Evolutionary conservation across 2,113 vertebrate species (phyloP).

Genomic region (Salvelinus namaycush): DNA sequence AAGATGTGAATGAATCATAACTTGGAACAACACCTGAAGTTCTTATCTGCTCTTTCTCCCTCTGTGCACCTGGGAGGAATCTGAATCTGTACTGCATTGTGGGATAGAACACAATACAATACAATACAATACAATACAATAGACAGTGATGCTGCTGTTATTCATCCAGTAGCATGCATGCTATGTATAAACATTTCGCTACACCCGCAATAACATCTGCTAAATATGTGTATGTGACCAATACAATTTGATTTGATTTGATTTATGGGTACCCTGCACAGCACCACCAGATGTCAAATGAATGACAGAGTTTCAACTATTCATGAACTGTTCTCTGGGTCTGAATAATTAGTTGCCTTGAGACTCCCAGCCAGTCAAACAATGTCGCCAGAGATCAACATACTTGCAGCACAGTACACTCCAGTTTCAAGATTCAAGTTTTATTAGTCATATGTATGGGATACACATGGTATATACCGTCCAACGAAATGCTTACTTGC

Average conservation of each 20-base stretch:
- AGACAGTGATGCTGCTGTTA: too few species aligned
- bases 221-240: too few species aligned
- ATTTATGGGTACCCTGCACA: not conserved
- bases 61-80: constrained; percentile 4
- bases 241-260: too few species aligned
- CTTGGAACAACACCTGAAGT: constrained; percentile 43
- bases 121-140: not conserved
- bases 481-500: too few species aligned
- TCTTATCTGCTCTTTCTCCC: constrained; percentile 1
- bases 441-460: too few species aligned
- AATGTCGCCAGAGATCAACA: not conserved
- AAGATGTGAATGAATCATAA: constrained; percentile 50
- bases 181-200: not conserved
- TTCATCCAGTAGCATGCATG: not conserved
- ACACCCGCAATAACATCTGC: too few species aligned
- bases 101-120: not conserved
- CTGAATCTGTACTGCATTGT: not conserved
- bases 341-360: not conserved
- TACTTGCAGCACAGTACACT: not conserved
- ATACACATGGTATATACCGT: too few species aligned
- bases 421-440: too few species aligned
- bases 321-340: not conserved
- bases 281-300: not conserved
- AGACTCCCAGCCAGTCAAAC: not conserved
- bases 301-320: constrained; percentile 6